Conservation (phyloP, 1,140 invertebrate genomes). For the Solenopsis fugax region DNA sequence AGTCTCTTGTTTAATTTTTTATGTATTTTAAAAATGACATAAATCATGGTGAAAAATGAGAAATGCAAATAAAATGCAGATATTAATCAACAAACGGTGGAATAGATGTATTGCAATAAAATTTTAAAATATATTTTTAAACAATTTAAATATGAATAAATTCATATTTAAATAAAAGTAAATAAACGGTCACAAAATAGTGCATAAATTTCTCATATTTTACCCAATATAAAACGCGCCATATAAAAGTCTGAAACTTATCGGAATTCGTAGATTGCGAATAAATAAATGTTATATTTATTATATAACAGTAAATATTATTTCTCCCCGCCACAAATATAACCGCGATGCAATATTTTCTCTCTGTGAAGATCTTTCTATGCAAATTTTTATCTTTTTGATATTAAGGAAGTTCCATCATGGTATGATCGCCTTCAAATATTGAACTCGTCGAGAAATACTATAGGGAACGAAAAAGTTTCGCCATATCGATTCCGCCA, state of each 20-base stretch:
- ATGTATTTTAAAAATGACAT: not conserved
- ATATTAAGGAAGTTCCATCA: not conserved
- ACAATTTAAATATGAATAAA: constrained; percentile 25
- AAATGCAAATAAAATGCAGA: not conserved
- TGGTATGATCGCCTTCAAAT: not conserved
- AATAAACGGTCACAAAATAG: constrained; percentile 17
- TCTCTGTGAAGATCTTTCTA: not conserved
- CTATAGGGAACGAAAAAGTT: not conserved
- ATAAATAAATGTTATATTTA: constrained; percentile 27
- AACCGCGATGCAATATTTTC: not conserved
- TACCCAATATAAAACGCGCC: not conserved
- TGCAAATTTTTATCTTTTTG: constrained; percentile 2
- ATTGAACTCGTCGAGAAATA: not conserved
- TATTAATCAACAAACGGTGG: constrained; percentile 3
- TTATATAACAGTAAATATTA: not conserved
- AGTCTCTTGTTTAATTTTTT: not conserved
- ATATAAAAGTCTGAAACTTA: not conserved
- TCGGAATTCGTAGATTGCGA: not conserved
- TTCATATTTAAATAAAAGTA: constrained; percentile 12
- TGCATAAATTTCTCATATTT: constrained; percentile 17
- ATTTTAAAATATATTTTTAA: constrained; percentile 43
- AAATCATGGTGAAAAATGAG: not conserved
- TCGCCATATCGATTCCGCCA: not conserved
- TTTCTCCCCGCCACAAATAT: not conserved
- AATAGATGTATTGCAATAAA: not conserved